Percentiles rank a stretch among this genome's conserved stretches.
Evolutionary conservation across 2,797 vertebrate genomes (phyloP).

Genomic region (Lepilemur ruficaudatus): DNA sequence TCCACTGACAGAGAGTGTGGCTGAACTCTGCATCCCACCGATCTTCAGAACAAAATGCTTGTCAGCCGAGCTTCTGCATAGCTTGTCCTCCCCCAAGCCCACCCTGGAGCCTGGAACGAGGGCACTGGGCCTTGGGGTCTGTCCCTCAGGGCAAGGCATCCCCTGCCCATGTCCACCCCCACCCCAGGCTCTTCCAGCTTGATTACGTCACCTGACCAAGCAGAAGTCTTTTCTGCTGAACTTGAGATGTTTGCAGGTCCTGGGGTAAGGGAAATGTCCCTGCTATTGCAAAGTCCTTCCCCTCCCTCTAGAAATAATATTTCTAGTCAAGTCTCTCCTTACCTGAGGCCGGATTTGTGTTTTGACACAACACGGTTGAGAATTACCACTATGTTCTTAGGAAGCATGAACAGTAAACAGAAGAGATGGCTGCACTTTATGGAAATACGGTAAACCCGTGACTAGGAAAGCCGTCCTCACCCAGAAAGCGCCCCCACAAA

Average conservation of each 20-base stretch:
- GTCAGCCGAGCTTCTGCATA: background rate
- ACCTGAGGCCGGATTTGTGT: too few species aligned
- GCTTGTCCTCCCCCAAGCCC: background rate
- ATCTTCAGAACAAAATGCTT: too few species aligned
- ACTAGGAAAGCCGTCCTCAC: background rate
- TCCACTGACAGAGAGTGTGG: background rate
- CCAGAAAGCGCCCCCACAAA: too few species aligned
- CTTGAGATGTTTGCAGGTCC: background rate
- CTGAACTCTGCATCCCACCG: too few species aligned
- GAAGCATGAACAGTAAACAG: fast-evolving
- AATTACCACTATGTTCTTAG: too few species aligned
- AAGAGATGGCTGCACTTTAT: background rate
- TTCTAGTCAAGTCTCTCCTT: background rate
- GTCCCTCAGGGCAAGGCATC: too few species aligned
- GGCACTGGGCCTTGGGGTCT: too few species aligned
- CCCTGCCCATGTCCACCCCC: background rate
- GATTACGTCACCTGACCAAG: background rate
- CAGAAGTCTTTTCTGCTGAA: background rate
- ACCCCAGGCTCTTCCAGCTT: background rate
- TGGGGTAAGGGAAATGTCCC: background rate
- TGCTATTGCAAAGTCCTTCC: fast-evolving
- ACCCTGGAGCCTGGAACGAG: background rate
- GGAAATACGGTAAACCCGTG: fast-evolving
- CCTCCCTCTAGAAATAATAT: background rate
- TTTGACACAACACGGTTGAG: background rate